These are phyloP conservation scores for Petrocephalus schoutedeni DNA, from an alignment of 2,797 vertebrate genomes.

Conservation along the genomic window DNA sequence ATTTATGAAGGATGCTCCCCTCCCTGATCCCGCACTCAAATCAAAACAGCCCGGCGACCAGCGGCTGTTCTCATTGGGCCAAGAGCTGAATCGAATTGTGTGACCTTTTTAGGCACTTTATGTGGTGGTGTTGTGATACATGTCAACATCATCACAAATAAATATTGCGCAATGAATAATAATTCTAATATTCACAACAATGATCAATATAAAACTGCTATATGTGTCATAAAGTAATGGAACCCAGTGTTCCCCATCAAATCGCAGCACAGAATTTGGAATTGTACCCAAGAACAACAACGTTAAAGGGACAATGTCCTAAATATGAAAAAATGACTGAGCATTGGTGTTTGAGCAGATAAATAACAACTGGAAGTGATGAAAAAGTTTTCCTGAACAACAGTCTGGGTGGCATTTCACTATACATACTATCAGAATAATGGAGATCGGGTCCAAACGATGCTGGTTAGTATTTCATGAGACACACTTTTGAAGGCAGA, in stretches of 20 bases:
- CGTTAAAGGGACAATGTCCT: too few relatives aligned
- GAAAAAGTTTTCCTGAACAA: background rate
- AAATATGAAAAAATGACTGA: background rate
- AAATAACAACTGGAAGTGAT: background rate
- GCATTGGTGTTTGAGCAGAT: background rate
- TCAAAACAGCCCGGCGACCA: constrained; percentile 33
- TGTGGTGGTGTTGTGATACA: too few relatives aligned
- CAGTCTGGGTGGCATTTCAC: background rate
- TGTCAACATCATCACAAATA: too few relatives aligned
- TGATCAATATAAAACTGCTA: too few relatives aligned
- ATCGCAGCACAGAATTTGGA: too few relatives aligned
- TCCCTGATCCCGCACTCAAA: constrained; percentile 9
- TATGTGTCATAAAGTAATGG: too few relatives aligned
- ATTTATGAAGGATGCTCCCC: constrained; percentile 13
- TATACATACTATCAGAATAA: background rate
- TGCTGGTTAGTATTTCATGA: too few relatives aligned
- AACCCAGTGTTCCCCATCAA: too few relatives aligned
- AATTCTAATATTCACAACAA: too few relatives aligned
- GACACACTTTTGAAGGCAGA: too few relatives aligned
- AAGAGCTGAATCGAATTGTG: background rate
- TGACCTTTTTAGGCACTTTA: background rate
- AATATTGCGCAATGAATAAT: too few relatives aligned
- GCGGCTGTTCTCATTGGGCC: constrained; percentile 9
- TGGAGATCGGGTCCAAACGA: background rate
- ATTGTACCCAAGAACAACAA: too few relatives aligned